Conservation (phyloP, 2,113 vertebrate species). For the Ictalurus punctatus region DNA sequence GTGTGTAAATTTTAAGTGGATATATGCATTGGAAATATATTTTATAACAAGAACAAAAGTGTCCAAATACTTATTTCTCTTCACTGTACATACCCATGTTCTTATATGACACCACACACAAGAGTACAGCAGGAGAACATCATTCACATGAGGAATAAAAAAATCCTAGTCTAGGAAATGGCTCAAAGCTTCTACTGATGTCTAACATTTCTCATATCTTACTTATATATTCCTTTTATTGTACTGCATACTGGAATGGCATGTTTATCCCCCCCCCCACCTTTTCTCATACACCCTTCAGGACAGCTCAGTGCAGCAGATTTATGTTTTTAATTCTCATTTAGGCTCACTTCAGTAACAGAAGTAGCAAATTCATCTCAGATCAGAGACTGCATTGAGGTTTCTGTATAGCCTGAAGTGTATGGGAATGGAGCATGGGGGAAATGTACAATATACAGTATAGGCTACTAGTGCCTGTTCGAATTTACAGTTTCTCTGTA, state of each 20-base stretch:
- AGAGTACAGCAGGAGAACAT: background rate
- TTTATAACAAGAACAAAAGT: background rate
- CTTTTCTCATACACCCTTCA: background rate
- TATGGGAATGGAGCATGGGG: background rate
- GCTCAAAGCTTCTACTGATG: background rate
- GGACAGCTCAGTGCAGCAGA: background rate
- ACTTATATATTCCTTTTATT: slow-evolving; percentile 11
- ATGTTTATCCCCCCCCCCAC: background rate
- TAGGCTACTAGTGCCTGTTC: background rate
- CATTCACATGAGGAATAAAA: background rate
- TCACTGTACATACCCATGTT: background rate
- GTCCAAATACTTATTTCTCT: background rate
- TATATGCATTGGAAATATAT: background rate
- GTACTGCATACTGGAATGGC: background rate
- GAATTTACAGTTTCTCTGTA: background rate
- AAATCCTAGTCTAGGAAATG: background rate
- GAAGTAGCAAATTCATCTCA: background rate
- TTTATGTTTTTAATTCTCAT: background rate
- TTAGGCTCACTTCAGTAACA: background rate
- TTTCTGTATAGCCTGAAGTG: background rate
- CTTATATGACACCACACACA: background rate
- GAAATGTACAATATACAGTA: background rate
- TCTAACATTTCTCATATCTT: background rate
- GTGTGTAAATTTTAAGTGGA: background rate
- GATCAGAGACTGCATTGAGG: background rate